Evolutionary conservation across 2,888 invertebrate species (phyloP), one percentile per base, ranked within the genome.

Genomic region (Drosophila yooni): DNA sequence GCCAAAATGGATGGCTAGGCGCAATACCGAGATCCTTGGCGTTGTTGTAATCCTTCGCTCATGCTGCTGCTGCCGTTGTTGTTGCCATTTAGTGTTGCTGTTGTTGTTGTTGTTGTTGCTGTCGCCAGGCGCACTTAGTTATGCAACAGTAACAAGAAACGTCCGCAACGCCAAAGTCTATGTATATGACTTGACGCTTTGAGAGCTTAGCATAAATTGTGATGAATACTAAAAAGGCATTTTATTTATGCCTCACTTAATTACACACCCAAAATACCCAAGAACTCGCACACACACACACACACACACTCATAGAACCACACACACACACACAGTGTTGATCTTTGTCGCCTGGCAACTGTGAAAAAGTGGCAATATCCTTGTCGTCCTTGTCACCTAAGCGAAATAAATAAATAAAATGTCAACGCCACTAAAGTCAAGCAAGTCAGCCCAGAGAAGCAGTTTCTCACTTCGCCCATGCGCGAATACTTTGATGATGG

Each of bases 201-300:
- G 74, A 90, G 87, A 83, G 89, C 90, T 88, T 88, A 90, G 90
- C 87, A 88, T 88, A 90, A 90, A 90, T 92, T 92, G 87, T 83
- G 87, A 91, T 91, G 91, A 92, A 92, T 91, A 91, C 90, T 90
- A 91, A 92, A 91, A 89, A 84, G 89, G 86, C 85, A 83, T 88
- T 90, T 89, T 90, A 88, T 90, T 90, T 87, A 90, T 90, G 87
- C 88, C 82, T 83, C 81, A 82, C 82, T 79, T 88, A 87, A 87
- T 87, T 87, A 85, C 82, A 81, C 81, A 76, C 74, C 70, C 74
- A 74, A 68, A 15, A 67, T 59, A 51, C 52, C 68, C 33, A 60
- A 40, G 43, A 27, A 70, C 33, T 56, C 50, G 38, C 64, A 27
- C 53, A 48, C 33, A 53, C 21, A n/a, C n/a, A n/a, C n/a, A n/a